Conservation (phyloP, 2,888 invertebrate genomes). For the Ectobius pallidus region DNA sequence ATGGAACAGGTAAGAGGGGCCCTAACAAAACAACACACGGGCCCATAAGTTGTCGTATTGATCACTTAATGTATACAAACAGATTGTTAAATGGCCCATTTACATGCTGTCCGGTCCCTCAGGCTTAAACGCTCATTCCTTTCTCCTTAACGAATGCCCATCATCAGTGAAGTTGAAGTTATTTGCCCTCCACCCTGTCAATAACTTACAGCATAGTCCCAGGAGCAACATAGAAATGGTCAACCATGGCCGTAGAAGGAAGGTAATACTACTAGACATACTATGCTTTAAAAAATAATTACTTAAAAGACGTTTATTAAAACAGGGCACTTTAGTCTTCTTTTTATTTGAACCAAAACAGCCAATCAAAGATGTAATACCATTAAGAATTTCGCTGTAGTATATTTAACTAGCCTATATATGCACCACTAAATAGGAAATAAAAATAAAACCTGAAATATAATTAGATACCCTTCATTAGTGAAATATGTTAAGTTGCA, state of each 20-base stretch:
- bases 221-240: neutral
- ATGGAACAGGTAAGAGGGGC: neutral
- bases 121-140: neutral
- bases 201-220: slow-evolving; percentile 24
- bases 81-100: slow-evolving; percentile 40
- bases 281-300: neutral
- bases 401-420: too few relatives aligned
- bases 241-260: neutral
- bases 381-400: too few relatives aligned
- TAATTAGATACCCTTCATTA: too few relatives aligned
- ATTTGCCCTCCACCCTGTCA: slow-evolving; percentile 24
- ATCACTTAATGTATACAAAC: slow-evolving; percentile 40
- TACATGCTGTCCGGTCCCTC: slow-evolving; percentile 34
- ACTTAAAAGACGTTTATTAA: neutral
- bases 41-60: slow-evolving; percentile 36
- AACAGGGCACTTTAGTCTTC: too few relatives aligned
- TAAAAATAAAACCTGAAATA: too few relatives aligned
- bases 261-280: neutral
- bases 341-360: too few relatives aligned
- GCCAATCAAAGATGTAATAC: too few relatives aligned
- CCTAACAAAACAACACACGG: neutral
- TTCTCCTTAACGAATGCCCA: slow-evolving; percentile 16
- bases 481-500: too few relatives aligned
- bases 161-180: slow-evolving; percentile 32
- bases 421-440: too few relatives aligned